These are phyloP conservation scores for Acropora tenuis DNA, from an alignment of 64 coral and sea anemone species.

Conservation along the genomic window DNA sequence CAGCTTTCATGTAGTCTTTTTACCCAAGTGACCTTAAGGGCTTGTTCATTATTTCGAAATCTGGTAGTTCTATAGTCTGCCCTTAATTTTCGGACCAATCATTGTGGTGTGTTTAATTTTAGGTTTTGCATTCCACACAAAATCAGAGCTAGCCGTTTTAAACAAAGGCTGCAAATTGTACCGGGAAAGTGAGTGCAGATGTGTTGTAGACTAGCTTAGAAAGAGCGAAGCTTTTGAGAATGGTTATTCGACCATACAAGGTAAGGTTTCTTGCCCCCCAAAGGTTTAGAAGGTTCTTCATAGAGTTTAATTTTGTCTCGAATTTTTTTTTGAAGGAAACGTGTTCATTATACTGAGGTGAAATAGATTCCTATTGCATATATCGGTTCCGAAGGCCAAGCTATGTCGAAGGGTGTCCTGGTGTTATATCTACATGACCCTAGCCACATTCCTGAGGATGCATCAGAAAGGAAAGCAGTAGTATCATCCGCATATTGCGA, in stretches of 20 bases:
- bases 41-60: conserved; percentile 16
- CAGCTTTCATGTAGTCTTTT: neutral
- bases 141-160: neutral
- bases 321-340: neutral
- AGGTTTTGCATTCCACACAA: neutral
- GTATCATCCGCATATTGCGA: conserved; percentile 49
- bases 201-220: conserved; percentile 1
- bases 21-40: conserved; percentile 2
- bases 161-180: neutral
- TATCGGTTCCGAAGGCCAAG: neutral
- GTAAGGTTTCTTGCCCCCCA: neutral
- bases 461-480: neutral
- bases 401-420: neutral
- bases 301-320: neutral
- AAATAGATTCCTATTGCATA: neutral
- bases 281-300: neutral
- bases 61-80: conserved; percentile 4
- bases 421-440: neutral
- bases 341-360: neutral
- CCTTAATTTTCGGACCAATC: conserved; percentile 8
- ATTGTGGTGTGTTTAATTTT: conserved; percentile 18
- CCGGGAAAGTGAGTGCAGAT: neutral
- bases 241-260: conserved; percentile 2
- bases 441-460: neutral
- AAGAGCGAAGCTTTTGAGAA: conserved; percentile 9